Base-by-base conservation (phyloP, 53 echinoderm and acorn worm species). In the Echinometra lucunter region DNA sequence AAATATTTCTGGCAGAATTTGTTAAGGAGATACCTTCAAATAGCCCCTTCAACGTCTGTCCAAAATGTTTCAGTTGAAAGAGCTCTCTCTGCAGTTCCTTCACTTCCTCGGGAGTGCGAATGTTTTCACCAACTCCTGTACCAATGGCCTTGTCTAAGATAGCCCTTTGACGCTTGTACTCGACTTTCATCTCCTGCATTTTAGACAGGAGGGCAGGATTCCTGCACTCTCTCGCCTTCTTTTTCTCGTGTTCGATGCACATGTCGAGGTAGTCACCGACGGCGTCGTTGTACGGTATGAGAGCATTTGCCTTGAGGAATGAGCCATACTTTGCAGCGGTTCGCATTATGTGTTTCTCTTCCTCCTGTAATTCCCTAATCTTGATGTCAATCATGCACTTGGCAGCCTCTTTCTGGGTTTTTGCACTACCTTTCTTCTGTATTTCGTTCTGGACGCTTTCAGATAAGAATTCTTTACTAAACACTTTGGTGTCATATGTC, bases 181-280 rank as follows among this genome's bases (percentile, higher is more conserved):
- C 70, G 15, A 16, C n/a, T 47, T 92, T 92, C 94, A 94, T 83
- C 1, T 83, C 30, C 28, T 83, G 4, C 57, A 94, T 55, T 13
- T 19, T 82, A 57, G 8, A 6, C 9, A 94, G 57, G 7, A 94
- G 32, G 7, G 83, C 58, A 3, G 82, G 58, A 2, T 57, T 94
- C 57, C 94, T 12, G 19, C 49, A 13, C 1, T 0, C 5, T 0
- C 17, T 8, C 10, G 55, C 27, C 27, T 94, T 80, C 2, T 45
- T 27, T 35, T 21, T 38, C 42, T 94, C 94, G 18, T 82, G 83
- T 17, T 80, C 19, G 35, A 94, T 94, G 83, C 12, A 82, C 94
- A 94, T 82, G 58, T 94, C 94, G 3, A 94, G 94, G 83, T 94
- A 94, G 94, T 94, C 94, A 40, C 83, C 94, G 44, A 94, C 94